A percentile compares a stretch with the other conserved stretches of the same genome.
Conservation (phyloP, 2,888 invertebrate species). For the Bimastos eiseni region DNA sequence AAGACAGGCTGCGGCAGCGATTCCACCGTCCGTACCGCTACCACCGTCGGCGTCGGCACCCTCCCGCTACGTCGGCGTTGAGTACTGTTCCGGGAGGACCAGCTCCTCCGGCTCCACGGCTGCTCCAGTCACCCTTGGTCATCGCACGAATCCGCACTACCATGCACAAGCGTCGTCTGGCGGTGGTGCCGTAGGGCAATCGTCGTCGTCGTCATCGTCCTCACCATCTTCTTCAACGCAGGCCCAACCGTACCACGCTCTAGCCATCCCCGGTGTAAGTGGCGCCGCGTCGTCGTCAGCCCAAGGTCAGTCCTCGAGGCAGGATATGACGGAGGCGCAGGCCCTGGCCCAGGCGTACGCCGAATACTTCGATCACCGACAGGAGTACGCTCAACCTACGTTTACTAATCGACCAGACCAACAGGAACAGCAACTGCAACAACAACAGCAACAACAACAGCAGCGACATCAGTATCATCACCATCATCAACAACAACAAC, state of each 20-base stretch:
- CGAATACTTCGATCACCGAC: constrained; percentile 8
- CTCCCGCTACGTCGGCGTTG: constrained; percentile 13
- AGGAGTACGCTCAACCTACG: not conserved
- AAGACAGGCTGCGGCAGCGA: not conserved
- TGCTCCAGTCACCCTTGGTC: not conserved
- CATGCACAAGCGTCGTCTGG: not conserved
- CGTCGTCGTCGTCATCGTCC: not conserved
- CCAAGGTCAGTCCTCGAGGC: not conserved
- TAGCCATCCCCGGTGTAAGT: not conserved
- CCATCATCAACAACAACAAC: not conserved
- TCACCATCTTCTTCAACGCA: not conserved
- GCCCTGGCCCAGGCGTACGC: not conserved
- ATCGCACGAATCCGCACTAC: constrained; percentile 26
- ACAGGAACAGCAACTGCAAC: not conserved
- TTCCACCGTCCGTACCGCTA: not conserved
- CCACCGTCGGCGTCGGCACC: constrained; percentile 13
- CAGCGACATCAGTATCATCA: not conserved
- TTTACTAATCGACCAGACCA: constrained; percentile 10
- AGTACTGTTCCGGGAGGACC: constrained; percentile 15
- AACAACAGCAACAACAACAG: not conserved
- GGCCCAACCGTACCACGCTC: constrained; percentile 5
- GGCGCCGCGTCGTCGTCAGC: not conserved
- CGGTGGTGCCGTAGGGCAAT: not conserved
- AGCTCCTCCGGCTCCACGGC: not conserved
- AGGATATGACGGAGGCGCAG: not conserved